Percentiles rank a stretch among this genome's conserved stretches.
These are phyloP conservation scores for Drosophila auraria DNA, from an alignment of 1,140 invertebrate genomes.

Conservation along the genomic window DNA sequence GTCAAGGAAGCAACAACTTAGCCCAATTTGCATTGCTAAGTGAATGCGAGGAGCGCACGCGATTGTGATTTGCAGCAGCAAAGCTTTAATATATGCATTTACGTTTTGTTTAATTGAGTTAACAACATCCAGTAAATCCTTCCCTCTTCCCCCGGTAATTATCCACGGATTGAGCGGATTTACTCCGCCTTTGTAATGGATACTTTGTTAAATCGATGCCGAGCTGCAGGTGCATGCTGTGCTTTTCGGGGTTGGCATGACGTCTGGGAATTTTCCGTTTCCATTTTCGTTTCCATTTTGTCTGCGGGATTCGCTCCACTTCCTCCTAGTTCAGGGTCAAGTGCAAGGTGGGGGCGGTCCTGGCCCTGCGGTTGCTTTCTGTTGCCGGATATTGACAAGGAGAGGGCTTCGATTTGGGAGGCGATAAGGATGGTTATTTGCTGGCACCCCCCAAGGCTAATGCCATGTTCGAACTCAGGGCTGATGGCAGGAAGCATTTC, in stretches of 20 bases:
- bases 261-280: conserved; percentile 46
- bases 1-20: conserved; percentile 49
- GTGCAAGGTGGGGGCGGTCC: conserved; percentile 20
- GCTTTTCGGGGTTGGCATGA: conserved; percentile 39
- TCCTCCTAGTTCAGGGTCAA: conserved; percentile 32
- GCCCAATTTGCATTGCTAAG: conserved; percentile 44
- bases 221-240: conserved; percentile 39
- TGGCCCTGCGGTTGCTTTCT: conserved; percentile 19
- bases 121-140: conserved; percentile 28
- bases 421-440: conserved; percentile 10
- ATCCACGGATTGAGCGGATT: conserved; percentile 7
- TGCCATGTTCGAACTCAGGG: conserved; percentile 19
- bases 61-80: conserved; percentile 9
- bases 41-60: conserved; percentile 37
- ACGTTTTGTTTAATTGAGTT: conserved; percentile 48
- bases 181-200: conserved; percentile 16
- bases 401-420: conserved; percentile 25
- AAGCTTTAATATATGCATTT: conserved; percentile 36
- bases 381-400: conserved; percentile 38
- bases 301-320: conserved; percentile 11
- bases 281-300: conserved; percentile 5
- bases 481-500: conserved; percentile 17
- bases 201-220: conserved; percentile 47
- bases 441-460: conserved; percentile 19
- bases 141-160: conserved; percentile 2